Evolutionary conservation across 2,113 vertebrate genomes (phyloP).

Genomic region (Lepus americanus): DNA sequence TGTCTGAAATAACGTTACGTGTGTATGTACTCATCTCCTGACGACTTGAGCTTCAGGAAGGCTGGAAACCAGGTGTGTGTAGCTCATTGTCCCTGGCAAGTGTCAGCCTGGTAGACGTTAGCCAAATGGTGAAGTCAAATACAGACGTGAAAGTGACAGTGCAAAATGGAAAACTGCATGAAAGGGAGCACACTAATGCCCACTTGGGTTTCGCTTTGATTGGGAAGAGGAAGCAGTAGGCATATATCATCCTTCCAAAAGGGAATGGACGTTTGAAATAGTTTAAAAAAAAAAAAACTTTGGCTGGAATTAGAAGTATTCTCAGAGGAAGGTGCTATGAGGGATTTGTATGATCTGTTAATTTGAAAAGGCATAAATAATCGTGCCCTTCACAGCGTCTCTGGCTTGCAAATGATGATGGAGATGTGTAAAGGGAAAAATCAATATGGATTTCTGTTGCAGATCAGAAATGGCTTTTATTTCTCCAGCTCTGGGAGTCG

Average conservation of each 20-base stretch:
- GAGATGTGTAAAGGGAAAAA: slow-evolving; percentile 81
- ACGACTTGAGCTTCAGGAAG: not conserved
- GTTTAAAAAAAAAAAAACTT: slow-evolving; percentile 27
- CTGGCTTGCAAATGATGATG: slow-evolving; percentile 79
- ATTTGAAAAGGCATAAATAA: slow-evolving; percentile 88
- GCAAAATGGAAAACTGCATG: not conserved
- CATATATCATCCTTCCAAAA: slow-evolving; percentile 47
- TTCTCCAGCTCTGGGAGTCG: slow-evolving; percentile 75
- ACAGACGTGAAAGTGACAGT: not conserved
- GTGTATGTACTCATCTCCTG: not conserved
- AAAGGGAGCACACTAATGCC: not conserved
- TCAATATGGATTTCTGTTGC: slow-evolving; percentile 79
- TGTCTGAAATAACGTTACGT: not conserved
- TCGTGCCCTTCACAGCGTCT: slow-evolving; percentile 85
- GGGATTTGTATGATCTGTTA: slow-evolving; percentile 84
- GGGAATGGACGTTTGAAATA: slow-evolving; percentile 60
- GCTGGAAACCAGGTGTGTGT: not conserved
- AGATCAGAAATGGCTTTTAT: slow-evolving; percentile 80
- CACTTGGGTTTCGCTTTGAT: not conserved
- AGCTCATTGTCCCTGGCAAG: too few relatives aligned
- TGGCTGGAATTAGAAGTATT: slow-evolving; percentile 71
- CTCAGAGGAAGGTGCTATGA: slow-evolving; percentile 79
- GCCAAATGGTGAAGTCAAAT: not conserved
- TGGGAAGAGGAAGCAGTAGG: not conserved
- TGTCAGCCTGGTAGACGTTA: not conserved